Conservation (phyloP, 2,113 vertebrate genomes). For the Muscicapa adusta region DNA sequence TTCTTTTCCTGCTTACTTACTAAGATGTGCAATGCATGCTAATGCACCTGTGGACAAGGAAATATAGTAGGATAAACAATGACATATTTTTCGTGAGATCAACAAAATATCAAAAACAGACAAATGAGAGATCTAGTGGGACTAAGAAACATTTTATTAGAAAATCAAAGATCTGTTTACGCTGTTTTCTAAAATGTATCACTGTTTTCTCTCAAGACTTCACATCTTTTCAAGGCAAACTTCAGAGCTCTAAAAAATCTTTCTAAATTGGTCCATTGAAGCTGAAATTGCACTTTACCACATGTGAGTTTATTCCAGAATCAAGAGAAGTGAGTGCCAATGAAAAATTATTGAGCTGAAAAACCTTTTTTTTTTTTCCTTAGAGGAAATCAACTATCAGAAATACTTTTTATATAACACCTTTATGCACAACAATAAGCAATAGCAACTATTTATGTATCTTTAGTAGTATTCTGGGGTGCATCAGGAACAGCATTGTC, state of each 20-base stretch:
- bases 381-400: neutral
- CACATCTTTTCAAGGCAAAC: neutral
- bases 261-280: neutral
- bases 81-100: slow-evolving; percentile 60
- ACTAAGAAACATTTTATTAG: slow-evolving; percentile 55
- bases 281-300: neutral
- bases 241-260: neutral
- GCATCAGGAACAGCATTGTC: fast-evolving
- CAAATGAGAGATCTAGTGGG: slow-evolving; percentile 35
- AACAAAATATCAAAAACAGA: slow-evolving; percentile 42
- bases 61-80: slow-evolving; percentile 42
- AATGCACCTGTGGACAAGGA: neutral
- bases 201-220: slow-evolving; percentile 23
- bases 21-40: neutral
- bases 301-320: neutral
- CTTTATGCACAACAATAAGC: neutral
- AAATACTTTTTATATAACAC: neutral
- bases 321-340: neutral
- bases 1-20: slow-evolving; percentile 16
- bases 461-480: neutral
- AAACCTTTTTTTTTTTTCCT: neutral
- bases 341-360: neutral
- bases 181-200: slow-evolving; percentile 51
- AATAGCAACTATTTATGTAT: neutral
- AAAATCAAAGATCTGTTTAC: slow-evolving; percentile 49